Percentiles rank a stretch among this genome's conserved stretches.
Evolutionary conservation across 2,797 vertebrate genomes (phyloP).

Genomic region (Neopelma chrysocephalum): DNA sequence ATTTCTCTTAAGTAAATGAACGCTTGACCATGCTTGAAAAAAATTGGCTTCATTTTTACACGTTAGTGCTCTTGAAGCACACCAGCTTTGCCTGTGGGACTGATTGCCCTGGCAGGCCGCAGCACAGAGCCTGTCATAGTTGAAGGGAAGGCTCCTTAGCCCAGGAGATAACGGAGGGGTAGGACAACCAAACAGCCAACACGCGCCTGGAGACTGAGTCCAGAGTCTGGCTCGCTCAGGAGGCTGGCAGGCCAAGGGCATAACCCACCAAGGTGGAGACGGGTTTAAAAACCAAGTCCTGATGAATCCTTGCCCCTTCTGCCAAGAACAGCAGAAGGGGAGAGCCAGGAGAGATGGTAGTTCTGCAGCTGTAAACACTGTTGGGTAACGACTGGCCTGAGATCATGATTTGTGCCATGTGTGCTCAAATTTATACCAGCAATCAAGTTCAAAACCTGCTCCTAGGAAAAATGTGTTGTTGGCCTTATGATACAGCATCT

Average conservation of each 20-base stretch:
- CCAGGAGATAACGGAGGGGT: background rate
- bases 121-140: background rate
- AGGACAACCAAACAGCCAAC: background rate
- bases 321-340: conserved; percentile 33
- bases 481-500: background rate
- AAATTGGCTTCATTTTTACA: background rate
- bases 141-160: background rate
- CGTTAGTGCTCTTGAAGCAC: background rate
- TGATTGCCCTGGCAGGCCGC: background rate
- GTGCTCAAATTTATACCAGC: conserved; percentile 1
- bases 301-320: background rate
- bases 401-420: background rate
- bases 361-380: background rate
- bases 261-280: background rate
- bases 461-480: background rate
- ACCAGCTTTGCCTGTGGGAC: background rate
- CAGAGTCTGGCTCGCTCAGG: fast-evolving
- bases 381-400: background rate
- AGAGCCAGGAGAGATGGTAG: conserved; percentile 1
- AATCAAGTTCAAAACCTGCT: background rate
- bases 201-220: fast-evolving
- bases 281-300: background rate
- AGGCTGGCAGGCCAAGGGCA: background rate
- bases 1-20: conserved; percentile 27
- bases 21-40: background rate